Base-by-base conservation (phyloP, 2,888 invertebrate genomes). In the Iphiclides podalirius region DNA sequence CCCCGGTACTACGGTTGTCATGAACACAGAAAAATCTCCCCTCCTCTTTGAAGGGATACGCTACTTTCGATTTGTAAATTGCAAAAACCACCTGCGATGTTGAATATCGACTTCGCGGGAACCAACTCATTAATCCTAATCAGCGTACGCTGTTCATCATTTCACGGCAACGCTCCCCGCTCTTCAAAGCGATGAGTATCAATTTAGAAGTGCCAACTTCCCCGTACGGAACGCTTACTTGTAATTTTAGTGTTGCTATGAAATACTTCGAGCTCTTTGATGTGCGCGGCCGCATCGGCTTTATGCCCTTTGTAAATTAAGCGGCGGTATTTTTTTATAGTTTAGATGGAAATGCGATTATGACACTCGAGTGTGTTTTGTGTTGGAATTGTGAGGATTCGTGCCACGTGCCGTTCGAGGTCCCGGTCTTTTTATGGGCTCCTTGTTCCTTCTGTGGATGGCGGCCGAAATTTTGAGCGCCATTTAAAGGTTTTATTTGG, bases 281-380 rank as follows among this genome's bases (percentile, higher is more conserved):
- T 68, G 72, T 70, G 60, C 56, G 55, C 58, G 57, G 53, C 59
- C 64, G 61, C 67, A 61, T 64, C 59, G 58, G 55, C 54, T 58
- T 75, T 69, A 69, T 70, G 64, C 64, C 58, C 57, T 64, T 63
- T 64, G 66, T 58, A 63, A 64, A 75, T 76, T 70, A 70, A 74
- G 70, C 62, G 61, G 61, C 64, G 59, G 62, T 58, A 60, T 66
- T 75, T 76, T n/a, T n/a, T 76, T 75, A 74, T 66, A 64, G 71
- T 64, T 62, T 52, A 64, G 64, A 72, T 72, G 67, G 63, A 67
- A 64, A 67, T 66, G 67, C 64, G 70, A 65, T 50, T 64, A 59
- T 55, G 56, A 52, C 63, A 60, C 61, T 63, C 58, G 63, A 66
- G 55, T 57, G 61, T 57, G 65, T 60, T 43, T 46, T 40, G 44